Conservation (phyloP, 2,797 vertebrate species). For the Microchirus variegatus region DNA sequence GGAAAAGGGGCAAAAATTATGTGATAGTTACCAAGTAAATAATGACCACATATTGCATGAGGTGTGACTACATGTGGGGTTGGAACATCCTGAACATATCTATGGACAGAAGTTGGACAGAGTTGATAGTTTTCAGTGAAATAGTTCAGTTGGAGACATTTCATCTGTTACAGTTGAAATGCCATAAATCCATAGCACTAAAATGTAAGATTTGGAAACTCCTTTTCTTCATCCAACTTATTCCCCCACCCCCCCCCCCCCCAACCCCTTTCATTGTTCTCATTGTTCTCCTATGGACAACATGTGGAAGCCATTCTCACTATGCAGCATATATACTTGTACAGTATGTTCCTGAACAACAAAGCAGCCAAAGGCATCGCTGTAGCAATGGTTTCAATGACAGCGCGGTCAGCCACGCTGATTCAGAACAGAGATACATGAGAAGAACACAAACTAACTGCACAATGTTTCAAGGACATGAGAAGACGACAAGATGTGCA, state of each 20-base stretch:
- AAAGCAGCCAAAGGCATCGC: slow-evolving; percentile 41
- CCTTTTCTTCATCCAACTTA: too few species aligned
- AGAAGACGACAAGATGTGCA: neutral
- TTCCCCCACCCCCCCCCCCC: too few species aligned
- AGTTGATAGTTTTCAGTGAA: neutral
- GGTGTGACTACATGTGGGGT: neutral
- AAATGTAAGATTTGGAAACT: neutral
- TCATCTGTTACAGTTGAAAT: neutral
- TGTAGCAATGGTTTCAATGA: slow-evolving; percentile 39
- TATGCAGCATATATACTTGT: slow-evolving; percentile 22
- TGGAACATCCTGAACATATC: slow-evolving; percentile 1
- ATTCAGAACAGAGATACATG: slow-evolving; percentile 55
- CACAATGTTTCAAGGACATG: slow-evolving; percentile 30
- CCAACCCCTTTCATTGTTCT: slow-evolving; percentile 7
- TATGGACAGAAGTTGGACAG: slow-evolving; percentile 3
- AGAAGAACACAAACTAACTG: slow-evolving; percentile 31
- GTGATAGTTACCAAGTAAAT: neutral
- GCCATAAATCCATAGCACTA: too few species aligned
- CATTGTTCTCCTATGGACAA: slow-evolving; percentile 26
- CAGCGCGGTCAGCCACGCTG: slow-evolving; percentile 43
- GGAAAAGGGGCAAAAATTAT: too few species aligned
- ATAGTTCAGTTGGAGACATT: neutral
- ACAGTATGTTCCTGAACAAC: slow-evolving; percentile 51
- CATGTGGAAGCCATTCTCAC: slow-evolving; percentile 75
- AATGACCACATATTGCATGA: neutral